Conservation (phyloP, 1,140 invertebrate species). For the Hyphantria cunea region DNA sequence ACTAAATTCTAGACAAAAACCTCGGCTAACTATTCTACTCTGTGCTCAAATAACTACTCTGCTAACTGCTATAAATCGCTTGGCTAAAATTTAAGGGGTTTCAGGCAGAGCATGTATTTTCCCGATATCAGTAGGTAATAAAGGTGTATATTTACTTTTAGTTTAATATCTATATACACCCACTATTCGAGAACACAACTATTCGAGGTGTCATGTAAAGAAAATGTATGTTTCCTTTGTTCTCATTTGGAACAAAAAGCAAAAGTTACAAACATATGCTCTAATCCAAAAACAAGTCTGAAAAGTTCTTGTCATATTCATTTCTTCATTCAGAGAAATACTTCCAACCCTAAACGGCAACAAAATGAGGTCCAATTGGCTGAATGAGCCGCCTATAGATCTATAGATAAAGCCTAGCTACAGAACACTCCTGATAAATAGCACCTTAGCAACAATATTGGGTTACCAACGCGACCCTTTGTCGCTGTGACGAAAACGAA, state of each 20-base stretch:
- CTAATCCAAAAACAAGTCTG: background rate
- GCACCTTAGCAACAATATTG: slow-evolving; percentile 42
- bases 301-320: background rate
- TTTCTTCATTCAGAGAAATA: background rate
- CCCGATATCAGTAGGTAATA: too few relatives aligned
- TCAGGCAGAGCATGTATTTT: too few relatives aligned
- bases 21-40: too few relatives aligned
- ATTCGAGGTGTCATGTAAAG: too few relatives aligned
- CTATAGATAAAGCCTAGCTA: slow-evolving; percentile 30
- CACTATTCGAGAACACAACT: too few relatives aligned
- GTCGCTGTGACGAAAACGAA: slow-evolving; percentile 41
- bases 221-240: too few relatives aligned
- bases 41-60: too few relatives aligned
- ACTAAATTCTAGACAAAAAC: too few relatives aligned
- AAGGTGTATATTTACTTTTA: too few relatives aligned
- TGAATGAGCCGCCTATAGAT: slow-evolving; percentile 23
- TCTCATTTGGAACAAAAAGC: background rate
- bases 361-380: slow-evolving; percentile 9
- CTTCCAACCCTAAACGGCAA: background rate
- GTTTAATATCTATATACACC: too few relatives aligned
- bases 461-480: slow-evolving; percentile 53
- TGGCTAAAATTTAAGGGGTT: too few relatives aligned
- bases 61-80: too few relatives aligned
- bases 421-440: slow-evolving; percentile 53
- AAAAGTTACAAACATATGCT: background rate